Base-by-base conservation (phyloP, 2,113 vertebrate species). In the Nettapus auritus region DNA sequence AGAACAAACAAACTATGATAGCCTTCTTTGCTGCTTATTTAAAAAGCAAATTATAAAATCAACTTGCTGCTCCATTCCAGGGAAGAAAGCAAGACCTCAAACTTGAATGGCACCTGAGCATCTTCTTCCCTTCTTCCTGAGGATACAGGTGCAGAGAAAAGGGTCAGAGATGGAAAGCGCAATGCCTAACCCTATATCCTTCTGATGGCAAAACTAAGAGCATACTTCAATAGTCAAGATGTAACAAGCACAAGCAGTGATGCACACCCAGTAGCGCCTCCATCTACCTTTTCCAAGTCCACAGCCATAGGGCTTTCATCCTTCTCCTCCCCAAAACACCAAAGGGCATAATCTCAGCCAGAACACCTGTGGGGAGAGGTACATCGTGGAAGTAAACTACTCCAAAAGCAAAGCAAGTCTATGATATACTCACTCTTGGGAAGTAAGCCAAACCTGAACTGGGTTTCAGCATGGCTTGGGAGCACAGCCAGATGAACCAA, bases 1-100 rank as follows among this genome's bases (percentile, higher is more conserved):
- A 92, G 91, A 89, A 74, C 83, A 96, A 89, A 79, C 79, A 96
- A 68, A 82, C 38, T 63, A 70, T 87, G 78, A 91, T 60, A 70
- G 42, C 36, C 31, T 88, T 87, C 68, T 89, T 81, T 86, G 77
- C 71, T 86, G 50, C 74, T 92, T 57, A 67, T 36, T 63, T 56
- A 68, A 50, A 84, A 80, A 52, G 8, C 22, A 89, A 69, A 50
- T 57, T 52, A 73, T 28, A 63, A 78, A 74, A 63, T 79, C 18
- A 66, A 53, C 21, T n/a, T 90, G n/a, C 25, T 86, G n/a, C 46
- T 77, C 38, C 46, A 22, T 56, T 31, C 26, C 6, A 68, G 53
- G 17, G 48, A 63, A 55, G 26, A 44, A 73, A 73, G 29, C 29
- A 53, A 59, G 40, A 42, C 13, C 48, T 62, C 55, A 83, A 73